Base-by-base conservation (phyloP, 2,888 invertebrate species). In the Hemicrepidius hirtus region DNA sequence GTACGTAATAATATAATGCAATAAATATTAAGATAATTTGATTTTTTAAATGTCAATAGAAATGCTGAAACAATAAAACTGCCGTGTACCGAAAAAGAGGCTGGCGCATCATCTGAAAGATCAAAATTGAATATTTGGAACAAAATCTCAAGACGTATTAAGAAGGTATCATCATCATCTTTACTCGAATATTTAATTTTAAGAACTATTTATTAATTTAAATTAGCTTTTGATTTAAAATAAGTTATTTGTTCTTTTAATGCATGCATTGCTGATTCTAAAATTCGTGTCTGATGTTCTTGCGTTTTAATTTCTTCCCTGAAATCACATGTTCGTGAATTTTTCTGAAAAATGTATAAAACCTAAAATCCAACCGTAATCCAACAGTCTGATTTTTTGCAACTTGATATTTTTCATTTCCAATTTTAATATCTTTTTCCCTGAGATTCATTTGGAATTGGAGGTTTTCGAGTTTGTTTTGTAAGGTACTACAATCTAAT, bases 391-490 rank as follows among this genome's bases (percentile, higher is more conserved):
- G 85, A 10, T 77, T 80, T 65, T 86, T 82, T 0, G 83, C 70
- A 7, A 76, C 81, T n/a, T 80, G 78, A 57, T 82, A 84, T 75
- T 85, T 84, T 28, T 84, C 82, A 5, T 73, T 77, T 0, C 75
- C 79, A 50, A 82, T 82, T 28, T 86, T 83, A 21, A 87, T 35
- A 70, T 87, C 87, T 60, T 83, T 88, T 55, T 90, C 86, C 77
- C 90, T 90, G 60, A 92, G 82, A 28, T 89, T 82, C 6, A 91
- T 72, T 80, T 90, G 88, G 41, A 92, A 88, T 68, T 89, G 87
- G 0, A 90, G 85, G 81, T 89, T 90, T 73, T 94, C 93, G n/a
- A 93, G 82, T 79, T 90, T 89, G 4, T 89, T 88, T 80, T 92
- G 92, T 37, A 94, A 84, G 0, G 90, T 88, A 0, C 89, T 89